phyloP scores from a whole-genome alignment of 2,888 invertebrate species.

The Eurytoma californica region DNA sequence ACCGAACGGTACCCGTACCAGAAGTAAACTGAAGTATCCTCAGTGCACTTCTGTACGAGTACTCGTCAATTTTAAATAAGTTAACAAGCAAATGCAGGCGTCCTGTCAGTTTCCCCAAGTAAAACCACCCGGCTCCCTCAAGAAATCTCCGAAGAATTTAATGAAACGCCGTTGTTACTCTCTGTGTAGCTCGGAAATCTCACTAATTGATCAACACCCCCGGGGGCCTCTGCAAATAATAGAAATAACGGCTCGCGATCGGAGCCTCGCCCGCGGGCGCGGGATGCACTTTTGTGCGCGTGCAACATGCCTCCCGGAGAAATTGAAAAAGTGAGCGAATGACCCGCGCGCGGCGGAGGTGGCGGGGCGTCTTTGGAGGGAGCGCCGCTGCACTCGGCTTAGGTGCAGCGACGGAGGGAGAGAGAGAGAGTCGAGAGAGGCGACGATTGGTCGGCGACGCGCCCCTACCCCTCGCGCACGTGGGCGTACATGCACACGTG shows the following conservation, averaged over 20 bases:
- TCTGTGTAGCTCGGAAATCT: slow-evolving; percentile 6
- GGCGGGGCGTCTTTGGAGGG: slow-evolving; percentile 8
- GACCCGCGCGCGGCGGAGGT: slow-evolving; percentile 27
- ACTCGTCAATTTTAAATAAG: slow-evolving; percentile 20
- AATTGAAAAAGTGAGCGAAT: slow-evolving; percentile 31
- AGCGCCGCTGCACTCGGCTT: background rate
- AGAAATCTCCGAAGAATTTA: slow-evolving; percentile 38
- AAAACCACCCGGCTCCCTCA: slow-evolving; percentile 1
- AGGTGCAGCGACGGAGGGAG: slow-evolving; percentile 19
- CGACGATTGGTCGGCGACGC: slow-evolving; percentile 69
- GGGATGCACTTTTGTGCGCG: background rate
- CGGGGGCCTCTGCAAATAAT: slow-evolving; percentile 5
- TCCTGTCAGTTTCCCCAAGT: slow-evolving; percentile 25
- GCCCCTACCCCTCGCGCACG: slow-evolving; percentile 62
- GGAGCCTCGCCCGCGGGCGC: background rate
- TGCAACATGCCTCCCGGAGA: background rate
- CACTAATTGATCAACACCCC: slow-evolving; percentile 46
- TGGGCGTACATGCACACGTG: slow-evolving; percentile 69
- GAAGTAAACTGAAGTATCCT: background rate
- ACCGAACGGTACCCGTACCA: background rate
- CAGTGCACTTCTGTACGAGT: background rate
- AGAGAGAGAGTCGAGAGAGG: slow-evolving; percentile 43
- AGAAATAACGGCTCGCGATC: background rate
- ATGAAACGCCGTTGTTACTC: slow-evolving; percentile 14
- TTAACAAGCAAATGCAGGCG: slow-evolving; percentile 1